phyloP scores from a whole-genome alignment of 2,797 vertebrate genomes.

The Menidia menidia region DNA sequence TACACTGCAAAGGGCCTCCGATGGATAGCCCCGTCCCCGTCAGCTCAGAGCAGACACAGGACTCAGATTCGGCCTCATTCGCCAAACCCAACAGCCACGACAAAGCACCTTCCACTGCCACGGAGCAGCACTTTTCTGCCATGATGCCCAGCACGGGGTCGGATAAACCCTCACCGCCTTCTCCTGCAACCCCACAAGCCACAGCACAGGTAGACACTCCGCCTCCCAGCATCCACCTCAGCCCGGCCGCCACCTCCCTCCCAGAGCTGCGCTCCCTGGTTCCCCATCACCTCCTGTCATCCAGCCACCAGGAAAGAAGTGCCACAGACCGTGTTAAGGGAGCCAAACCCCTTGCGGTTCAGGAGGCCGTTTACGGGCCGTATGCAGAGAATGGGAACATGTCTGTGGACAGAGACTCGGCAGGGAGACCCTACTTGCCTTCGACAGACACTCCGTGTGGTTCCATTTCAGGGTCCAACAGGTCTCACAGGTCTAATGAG shows the following conservation, averaged over 20 bases:
- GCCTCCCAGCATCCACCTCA: conserved; percentile 63
- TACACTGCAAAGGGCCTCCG: conserved; percentile 82
- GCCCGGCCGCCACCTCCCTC: conserved; percentile 71
- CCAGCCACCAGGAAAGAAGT: conserved; percentile 77
- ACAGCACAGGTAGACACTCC: conserved; percentile 55
- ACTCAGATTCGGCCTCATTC: conserved; percentile 57
- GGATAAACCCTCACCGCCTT: conserved; percentile 72
- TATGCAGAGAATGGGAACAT: conserved; percentile 78
- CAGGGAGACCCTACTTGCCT: conserved; percentile 76
- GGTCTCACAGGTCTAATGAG: conserved; percentile 79
- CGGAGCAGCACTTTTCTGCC: conserved; percentile 66
- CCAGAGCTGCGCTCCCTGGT: conserved; percentile 83
- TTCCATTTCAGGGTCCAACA: conserved; percentile 69
- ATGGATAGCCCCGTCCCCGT: conserved; percentile 33
- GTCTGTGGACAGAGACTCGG: conserved; percentile 60
- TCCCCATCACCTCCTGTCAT: conserved; percentile 75
- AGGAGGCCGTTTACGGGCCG: conserved; percentile 68
- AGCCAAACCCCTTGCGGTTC: conserved; percentile 72
- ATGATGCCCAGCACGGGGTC: conserved; percentile 70
- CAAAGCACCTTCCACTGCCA: conserved; percentile 69
- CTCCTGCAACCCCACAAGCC: conserved; percentile 43
- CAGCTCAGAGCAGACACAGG: conserved; percentile 64
- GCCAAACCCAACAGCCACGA: conserved; percentile 59
- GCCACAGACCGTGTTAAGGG: conserved; percentile 74
- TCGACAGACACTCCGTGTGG: conserved; percentile 79